These are phyloP conservation scores for Naso thynnoides DNA, from an alignment of 2,797 vertebrate genomes.

Conservation along the genomic window DNA sequence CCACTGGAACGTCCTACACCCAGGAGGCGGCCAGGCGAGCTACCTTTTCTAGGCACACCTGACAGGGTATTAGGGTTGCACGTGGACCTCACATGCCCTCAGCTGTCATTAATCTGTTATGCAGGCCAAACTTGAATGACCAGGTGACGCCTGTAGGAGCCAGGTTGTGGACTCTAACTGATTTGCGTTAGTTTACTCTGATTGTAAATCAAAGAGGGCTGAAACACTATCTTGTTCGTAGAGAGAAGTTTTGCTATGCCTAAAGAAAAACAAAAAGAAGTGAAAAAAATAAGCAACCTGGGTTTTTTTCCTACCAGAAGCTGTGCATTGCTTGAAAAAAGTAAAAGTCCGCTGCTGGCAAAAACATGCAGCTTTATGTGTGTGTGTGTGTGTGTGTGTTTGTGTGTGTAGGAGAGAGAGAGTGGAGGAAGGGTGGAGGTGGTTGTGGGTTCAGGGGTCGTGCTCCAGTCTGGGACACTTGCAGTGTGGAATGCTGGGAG, in stretches of 20 bases:
- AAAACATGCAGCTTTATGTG: constrained; percentile 42
- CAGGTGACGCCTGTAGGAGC: constrained; percentile 35
- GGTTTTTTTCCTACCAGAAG: constrained; percentile 13
- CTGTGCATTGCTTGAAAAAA: background rate
- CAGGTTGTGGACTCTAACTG: background rate
- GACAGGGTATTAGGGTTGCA: constrained; percentile 74
- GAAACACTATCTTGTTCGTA: background rate
- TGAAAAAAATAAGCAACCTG: constrained; percentile 6
- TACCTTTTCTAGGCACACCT: constrained; percentile 75
- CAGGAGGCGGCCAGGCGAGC: constrained; percentile 61
- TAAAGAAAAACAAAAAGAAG: background rate
- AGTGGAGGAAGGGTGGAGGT: constrained; percentile 60
- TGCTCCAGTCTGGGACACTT: constrained; percentile 78
- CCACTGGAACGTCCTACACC: constrained; percentile 78
- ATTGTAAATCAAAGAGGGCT: background rate
- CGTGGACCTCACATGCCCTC: constrained; percentile 64
- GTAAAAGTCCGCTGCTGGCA: constrained; percentile 26
- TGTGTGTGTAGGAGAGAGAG: constrained; percentile 3
- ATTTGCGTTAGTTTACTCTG: constrained; percentile 10
- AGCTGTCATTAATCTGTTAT: constrained; percentile 68
- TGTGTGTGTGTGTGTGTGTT: constrained; percentile 29
- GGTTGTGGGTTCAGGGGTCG: constrained; percentile 70
- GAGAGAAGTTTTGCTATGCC: background rate
- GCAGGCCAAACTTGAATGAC: constrained; percentile 44
- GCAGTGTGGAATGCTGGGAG: constrained; percentile 79